Evolutionary conservation across 2,113 vertebrate species (phyloP).

Genomic region (Pterocles orientalis): DNA sequence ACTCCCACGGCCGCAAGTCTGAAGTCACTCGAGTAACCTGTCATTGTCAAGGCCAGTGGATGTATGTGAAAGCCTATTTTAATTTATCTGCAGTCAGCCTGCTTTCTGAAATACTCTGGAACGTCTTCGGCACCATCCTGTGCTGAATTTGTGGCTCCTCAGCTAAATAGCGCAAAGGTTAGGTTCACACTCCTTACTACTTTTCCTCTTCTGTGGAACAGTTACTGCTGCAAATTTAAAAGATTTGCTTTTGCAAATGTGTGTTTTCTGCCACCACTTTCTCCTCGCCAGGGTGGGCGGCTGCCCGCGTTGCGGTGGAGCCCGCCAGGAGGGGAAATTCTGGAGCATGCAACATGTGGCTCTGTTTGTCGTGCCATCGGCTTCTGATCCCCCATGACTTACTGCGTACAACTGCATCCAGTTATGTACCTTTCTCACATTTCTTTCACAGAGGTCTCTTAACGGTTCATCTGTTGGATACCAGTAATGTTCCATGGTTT

Average conservation of each 20-base stretch:
- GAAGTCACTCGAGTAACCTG: neutral
- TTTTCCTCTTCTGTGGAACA: neutral
- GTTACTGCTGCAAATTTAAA: neutral
- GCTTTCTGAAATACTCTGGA: neutral
- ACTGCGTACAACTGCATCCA: neutral
- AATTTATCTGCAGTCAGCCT: neutral
- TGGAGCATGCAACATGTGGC: neutral
- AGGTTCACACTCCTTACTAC: neutral
- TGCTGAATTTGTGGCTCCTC: neutral
- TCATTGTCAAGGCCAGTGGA: neutral
- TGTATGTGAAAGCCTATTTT: neutral
- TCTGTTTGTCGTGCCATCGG: rapidly evolving
- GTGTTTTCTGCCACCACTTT: neutral
- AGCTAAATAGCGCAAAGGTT: neutral
- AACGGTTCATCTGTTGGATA: neutral
- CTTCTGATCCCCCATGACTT: neutral
- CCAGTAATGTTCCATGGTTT: neutral
- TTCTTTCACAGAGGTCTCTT: neutral
- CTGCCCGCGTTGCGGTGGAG: neutral
- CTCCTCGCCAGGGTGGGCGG: neutral
- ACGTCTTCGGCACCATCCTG: neutral
- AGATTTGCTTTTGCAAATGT: neutral
- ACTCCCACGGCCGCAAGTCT: neutral
- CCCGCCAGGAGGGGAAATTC: neutral
- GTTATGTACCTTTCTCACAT: neutral